These are phyloP conservation scores for Pogonomyrmex barbatus DNA, from an alignment of 1,140 invertebrate genomes.

Conservation along the genomic window DNA sequence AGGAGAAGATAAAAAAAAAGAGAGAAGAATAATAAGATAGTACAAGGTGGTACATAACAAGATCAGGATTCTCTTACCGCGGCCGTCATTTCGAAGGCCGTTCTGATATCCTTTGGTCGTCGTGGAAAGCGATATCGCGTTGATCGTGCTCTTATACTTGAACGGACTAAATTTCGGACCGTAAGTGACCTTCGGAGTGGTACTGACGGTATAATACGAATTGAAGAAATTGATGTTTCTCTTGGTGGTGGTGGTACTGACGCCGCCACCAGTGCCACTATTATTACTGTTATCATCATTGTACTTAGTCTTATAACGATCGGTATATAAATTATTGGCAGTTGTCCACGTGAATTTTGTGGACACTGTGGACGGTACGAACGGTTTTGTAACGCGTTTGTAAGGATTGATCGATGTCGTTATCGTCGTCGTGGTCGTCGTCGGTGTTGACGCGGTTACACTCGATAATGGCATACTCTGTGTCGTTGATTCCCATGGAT, in stretches of 20 bases:
- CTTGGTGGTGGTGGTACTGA: slow-evolving; percentile 75
- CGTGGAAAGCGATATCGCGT: slow-evolving; percentile 76
- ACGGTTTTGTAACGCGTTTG: slow-evolving; percentile 62
- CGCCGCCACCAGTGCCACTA: slow-evolving; percentile 25
- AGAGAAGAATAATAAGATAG: slow-evolving; percentile 43
- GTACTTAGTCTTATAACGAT: slow-evolving; percentile 73
- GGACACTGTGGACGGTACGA: slow-evolving; percentile 53
- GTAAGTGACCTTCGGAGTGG: slow-evolving; percentile 78
- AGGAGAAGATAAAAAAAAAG: slow-evolving; percentile 47
- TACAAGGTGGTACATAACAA: slow-evolving; percentile 65
- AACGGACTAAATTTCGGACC: slow-evolving; percentile 82
- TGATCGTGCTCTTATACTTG: slow-evolving; percentile 81
- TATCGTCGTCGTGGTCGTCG: slow-evolving; percentile 51
- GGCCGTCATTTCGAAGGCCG: slow-evolving; percentile 77
- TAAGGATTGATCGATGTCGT: slow-evolving; percentile 63
- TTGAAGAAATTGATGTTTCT: slow-evolving; percentile 79
- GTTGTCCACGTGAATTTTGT: slow-evolving; percentile 79
- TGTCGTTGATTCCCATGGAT: slow-evolving; percentile 82
- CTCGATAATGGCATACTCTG: slow-evolving; percentile 79
- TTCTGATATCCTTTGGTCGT: slow-evolving; percentile 79
- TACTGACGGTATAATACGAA: slow-evolving; percentile 69
- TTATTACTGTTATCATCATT: slow-evolving; percentile 59
- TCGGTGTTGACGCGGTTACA: slow-evolving; percentile 63
- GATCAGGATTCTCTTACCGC: slow-evolving; percentile 82
- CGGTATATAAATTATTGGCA: slow-evolving; percentile 76